phyloP scores from a whole-genome alignment of 92 coral and sea anemone genomes.

The Paramuricea clavata region DNA sequence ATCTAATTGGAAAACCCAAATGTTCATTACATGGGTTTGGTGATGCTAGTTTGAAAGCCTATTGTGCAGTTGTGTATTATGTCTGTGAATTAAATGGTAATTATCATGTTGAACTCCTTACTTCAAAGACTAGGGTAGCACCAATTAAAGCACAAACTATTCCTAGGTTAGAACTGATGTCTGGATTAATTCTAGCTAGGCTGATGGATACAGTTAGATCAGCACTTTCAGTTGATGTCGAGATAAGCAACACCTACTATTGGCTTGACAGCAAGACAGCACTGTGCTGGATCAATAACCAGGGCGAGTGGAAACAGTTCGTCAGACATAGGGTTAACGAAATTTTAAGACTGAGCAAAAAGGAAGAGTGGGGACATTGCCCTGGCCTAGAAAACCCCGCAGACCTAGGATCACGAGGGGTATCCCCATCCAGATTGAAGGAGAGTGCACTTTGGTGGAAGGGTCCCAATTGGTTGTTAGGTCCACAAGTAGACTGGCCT shows the following conservation, averaged over 20 bases:
- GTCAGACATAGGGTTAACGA: slow-evolving; percentile 19
- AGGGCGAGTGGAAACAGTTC: slow-evolving; percentile 33
- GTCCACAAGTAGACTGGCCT: slow-evolving; percentile 31
- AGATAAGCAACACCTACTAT: not conserved
- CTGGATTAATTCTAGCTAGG: not conserved
- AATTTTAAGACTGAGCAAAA: slow-evolving; percentile 3
- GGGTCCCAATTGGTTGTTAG: slow-evolving; percentile 17
- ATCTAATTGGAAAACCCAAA: not conserved
- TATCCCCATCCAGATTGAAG: not conserved
- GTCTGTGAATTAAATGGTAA: not conserved
- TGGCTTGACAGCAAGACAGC: slow-evolving; percentile 41
- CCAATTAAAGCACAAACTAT: not conserved
- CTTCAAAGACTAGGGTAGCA: not conserved
- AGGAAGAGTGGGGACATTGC: slow-evolving; percentile 26
- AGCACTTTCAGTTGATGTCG: not conserved
- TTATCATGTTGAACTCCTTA: not conserved
- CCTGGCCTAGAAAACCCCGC: slow-evolving; percentile 37
- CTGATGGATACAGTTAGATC: not conserved
- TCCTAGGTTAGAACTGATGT: slow-evolving; percentile 3
- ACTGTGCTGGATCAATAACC: slow-evolving; percentile 14
- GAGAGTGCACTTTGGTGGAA: slow-evolving; percentile 20
- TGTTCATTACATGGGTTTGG: slow-evolving; percentile 1
- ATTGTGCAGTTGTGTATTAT: not conserved
- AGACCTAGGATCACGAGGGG: slow-evolving; percentile 50
- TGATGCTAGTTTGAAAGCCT: slow-evolving; percentile 1